Evolutionary conservation across 2,113 vertebrate species (phyloP).

Genomic region (Lipophrys pholis): DNA sequence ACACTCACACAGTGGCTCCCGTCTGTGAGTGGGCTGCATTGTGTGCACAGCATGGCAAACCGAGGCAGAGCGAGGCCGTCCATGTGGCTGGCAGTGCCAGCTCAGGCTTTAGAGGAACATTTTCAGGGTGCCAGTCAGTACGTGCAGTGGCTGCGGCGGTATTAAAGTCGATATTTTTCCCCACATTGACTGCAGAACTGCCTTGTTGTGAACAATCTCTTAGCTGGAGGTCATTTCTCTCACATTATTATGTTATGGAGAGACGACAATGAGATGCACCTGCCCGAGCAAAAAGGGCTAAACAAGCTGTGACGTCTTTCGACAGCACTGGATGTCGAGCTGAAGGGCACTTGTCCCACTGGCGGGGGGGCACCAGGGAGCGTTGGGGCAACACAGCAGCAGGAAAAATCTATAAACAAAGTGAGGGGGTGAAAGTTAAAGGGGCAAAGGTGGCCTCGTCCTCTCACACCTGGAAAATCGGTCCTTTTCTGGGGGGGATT

Average conservation of each 20-base stretch:
- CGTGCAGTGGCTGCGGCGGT: conserved; percentile 15
- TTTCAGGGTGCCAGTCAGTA: conserved; percentile 42
- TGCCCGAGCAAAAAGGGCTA: not conserved
- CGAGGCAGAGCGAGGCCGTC: conserved; percentile 39
- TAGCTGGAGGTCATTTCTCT: no score
- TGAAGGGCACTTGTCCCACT: no score
- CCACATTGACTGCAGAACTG: not conserved
- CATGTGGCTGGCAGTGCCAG: conserved; percentile 62
- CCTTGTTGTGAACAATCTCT: no score
- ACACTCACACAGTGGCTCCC: conserved; percentile 30
- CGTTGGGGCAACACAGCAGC: no score
- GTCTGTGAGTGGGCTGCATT: conserved; percentile 64
- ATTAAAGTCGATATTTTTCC: conserved; percentile 10
- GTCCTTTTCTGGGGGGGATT: no score
- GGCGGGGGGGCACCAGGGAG: no score
- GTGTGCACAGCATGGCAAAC: conserved; percentile 64
- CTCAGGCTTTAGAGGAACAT: conserved; percentile 48
- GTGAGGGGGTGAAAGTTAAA: no score
- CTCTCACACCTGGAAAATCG: no score
- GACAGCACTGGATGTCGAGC: no score
- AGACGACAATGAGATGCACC: not conserved
- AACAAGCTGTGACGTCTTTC: not conserved
- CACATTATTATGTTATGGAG: conserved; percentile 4
- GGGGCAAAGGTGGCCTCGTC: no score
- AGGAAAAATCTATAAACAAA: no score